A percentile compares a stretch with the other conserved stretches of the same genome.
Conservation (phyloP, 2,797 vertebrate species). For the Siniperca undulata region DNA sequence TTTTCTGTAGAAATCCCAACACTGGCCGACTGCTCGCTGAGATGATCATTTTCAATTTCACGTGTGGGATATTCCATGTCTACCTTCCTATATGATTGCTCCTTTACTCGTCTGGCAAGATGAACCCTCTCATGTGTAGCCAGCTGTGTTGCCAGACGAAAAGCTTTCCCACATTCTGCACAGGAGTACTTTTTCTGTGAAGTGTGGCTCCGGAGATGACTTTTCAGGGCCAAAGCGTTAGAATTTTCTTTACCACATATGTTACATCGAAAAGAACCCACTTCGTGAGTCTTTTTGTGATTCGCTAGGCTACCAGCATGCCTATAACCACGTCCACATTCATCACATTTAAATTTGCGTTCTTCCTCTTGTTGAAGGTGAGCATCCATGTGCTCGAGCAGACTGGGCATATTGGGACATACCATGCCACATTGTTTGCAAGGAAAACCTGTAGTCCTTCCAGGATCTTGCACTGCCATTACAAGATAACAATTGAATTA, state of each 20-base stretch:
- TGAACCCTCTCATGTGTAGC: conserved; percentile 85
- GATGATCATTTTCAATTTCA: conserved; percentile 49
- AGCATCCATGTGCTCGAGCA: conserved; percentile 81
- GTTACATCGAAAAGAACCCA: conserved; percentile 88
- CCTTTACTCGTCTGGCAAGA: conserved; percentile 66
- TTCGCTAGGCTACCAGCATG: conserved; percentile 91
- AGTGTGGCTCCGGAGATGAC: conserved; percentile 90
- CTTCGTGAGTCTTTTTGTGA: conserved; percentile 90
- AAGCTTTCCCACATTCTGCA: conserved; percentile 85
- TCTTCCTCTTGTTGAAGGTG: conserved; percentile 82
- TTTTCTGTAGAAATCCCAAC: conserved; percentile 60
- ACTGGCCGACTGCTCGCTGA: conserved; percentile 40
- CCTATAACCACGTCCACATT: conserved; percentile 90
- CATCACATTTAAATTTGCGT: conserved; percentile 88
- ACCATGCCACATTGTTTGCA: conserved; percentile 81
- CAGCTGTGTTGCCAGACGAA: conserved; percentile 87
- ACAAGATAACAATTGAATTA: conserved; percentile 39
- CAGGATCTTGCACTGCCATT: conserved; percentile 79
- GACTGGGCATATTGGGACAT: conserved; percentile 78
- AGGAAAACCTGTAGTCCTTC: conserved; percentile 77
- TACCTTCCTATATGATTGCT: conserved; percentile 56
- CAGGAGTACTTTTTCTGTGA: conserved; percentile 88
- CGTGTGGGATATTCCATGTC: conserved; percentile 52
- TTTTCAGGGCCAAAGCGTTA: conserved; percentile 90
- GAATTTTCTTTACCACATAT: conserved; percentile 90